Evolutionary conservation across 1,140 invertebrate species (phyloP).

Genomic region (Tachypleus tridentatus): DNA sequence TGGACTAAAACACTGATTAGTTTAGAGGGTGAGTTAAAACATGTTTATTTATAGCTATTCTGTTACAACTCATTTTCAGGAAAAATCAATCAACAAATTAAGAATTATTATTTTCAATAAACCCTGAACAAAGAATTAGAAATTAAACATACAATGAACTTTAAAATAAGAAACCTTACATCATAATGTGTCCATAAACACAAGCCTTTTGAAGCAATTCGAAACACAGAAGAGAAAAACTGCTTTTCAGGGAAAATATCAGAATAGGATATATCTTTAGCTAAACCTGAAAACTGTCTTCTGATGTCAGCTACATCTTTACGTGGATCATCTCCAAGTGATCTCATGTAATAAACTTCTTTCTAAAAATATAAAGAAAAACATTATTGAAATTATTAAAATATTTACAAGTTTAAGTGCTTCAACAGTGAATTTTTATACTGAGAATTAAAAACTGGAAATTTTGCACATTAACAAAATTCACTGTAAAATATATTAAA

Average conservation of each 20-base stretch:
- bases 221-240: constrained; percentile 47
- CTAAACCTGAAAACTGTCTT: constrained; percentile 39
- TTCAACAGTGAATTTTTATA: too few relatives aligned
- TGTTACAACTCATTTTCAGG: too few relatives aligned
- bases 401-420: too few relatives aligned
- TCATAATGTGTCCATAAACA: constrained; percentile 52
- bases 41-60: too few relatives aligned
- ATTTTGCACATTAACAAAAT: too few relatives aligned
- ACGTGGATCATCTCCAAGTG: constrained; percentile 41
- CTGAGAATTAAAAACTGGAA: too few relatives aligned
- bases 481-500: too few relatives aligned
- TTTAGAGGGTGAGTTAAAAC: too few relatives aligned
- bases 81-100: too few relatives aligned
- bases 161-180: constrained; percentile 28
- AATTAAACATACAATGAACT: not conserved
- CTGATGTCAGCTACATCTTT: constrained; percentile 41
- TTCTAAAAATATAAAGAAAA: constrained; percentile 25
- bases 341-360: constrained; percentile 44
- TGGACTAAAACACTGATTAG: too few relatives aligned
- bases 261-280: constrained; percentile 39
- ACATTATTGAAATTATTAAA: not conserved
- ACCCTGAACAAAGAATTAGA: too few relatives aligned
- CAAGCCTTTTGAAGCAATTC: constrained; percentile 39
- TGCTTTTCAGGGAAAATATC: constrained; percentile 33
- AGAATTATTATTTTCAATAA: too few relatives aligned